Evolutionary conservation across 2,797 vertebrate genomes (phyloP), one percentile per base, ranked within the genome.

Genomic region (Channallabes apus): DNA sequence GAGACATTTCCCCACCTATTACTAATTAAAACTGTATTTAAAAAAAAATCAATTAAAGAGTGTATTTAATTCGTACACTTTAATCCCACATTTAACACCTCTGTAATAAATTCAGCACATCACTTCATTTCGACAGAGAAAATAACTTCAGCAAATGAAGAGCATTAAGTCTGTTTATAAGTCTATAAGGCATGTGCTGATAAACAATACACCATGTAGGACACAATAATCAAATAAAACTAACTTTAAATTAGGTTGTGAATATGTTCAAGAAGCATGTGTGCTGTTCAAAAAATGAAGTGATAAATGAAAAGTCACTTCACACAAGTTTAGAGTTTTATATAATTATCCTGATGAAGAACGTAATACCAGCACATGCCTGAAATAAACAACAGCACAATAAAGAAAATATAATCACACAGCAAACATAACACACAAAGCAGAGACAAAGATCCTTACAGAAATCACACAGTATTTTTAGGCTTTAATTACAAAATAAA

Each of bases 391-490:
- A 82, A 72, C 72, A 62, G 82, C 20, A 90, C 80, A 41, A 80
- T 89, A 87, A 41, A 86, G 83, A 88, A 87, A 82, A 3, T 32
- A 79, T 91, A 56, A 85, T 81, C 77, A 5, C 84, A 81, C 88
- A 81, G 75, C 69, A 62, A 86, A 86, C 59, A 9, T 4, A 32
- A 72, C 71, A 17, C 56, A 46, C 29, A 87, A 27, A 85, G 58
- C n/a, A 84, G 38, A 75, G 18, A 20, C 29, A 41, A 58, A 14
- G 35, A 35, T 29, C 18, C 17, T 29, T 3, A 17, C n/a, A 27
- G 24, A 75, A 75, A 75, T 22, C 1, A 18, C 32, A 38, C 76
- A 78, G 76, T 41, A 78, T 62, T 78, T 78, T 78, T 35, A 38
- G 76, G 3, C 58, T 78, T 62, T 78, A 61, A 61, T 35, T 24